phyloP scores from a whole-genome alignment of 2,888 invertebrate species.

The Microplitis manilae region DNA sequence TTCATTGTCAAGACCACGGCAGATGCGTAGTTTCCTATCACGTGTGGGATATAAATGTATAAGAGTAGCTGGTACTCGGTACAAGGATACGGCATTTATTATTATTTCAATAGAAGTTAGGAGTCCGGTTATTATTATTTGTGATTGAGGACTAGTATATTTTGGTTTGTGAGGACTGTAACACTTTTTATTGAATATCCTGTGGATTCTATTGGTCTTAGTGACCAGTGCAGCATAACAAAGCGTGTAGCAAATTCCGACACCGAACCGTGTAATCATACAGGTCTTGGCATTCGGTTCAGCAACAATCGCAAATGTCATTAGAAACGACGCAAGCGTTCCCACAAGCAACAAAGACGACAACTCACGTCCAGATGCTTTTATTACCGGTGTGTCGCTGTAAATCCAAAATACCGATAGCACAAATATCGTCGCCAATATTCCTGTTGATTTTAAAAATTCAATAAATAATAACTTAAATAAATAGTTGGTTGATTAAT shows the following conservation, averaged over 20 bases:
- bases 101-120: constrained; percentile 72
- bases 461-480: no score
- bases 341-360: constrained; percentile 73
- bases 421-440: constrained; percentile 71
- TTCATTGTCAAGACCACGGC: constrained; percentile 72
- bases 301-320: constrained; percentile 74
- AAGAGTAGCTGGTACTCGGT: constrained; percentile 71
- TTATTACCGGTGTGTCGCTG: constrained; percentile 74
- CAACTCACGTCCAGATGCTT: constrained; percentile 74
- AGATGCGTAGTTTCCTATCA: constrained; percentile 64
- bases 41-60: constrained; percentile 69
- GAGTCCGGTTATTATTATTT: constrained; percentile 73
- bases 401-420: constrained; percentile 73
- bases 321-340: constrained; percentile 72
- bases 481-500: not conserved
- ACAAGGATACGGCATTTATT: constrained; percentile 73
- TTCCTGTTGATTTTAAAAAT: constrained; percentile 61
- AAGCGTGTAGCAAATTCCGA: constrained; percentile 74
- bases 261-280: constrained; percentile 73
- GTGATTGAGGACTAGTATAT: constrained; percentile 72
- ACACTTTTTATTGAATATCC: constrained; percentile 72
- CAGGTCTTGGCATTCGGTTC: constrained; percentile 72
- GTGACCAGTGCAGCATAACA: constrained; percentile 75
- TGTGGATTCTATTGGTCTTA: constrained; percentile 74
- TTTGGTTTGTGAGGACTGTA: constrained; percentile 70